Conservation (phyloP, 1,140 invertebrate species). For the Panagrolaimus sp. region DNA sequence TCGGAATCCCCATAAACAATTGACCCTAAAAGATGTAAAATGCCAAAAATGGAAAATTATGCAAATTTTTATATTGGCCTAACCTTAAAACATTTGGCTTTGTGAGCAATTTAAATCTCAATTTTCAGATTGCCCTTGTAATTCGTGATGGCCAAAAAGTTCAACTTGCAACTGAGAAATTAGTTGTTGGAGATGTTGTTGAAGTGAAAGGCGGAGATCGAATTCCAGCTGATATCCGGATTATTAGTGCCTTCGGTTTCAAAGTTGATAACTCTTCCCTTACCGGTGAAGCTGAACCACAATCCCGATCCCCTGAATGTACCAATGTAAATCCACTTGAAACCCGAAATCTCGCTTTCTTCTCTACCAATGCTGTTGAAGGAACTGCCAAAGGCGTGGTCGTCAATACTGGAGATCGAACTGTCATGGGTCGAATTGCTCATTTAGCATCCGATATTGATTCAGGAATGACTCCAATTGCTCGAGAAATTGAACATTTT, state of each 20-base stretch:
- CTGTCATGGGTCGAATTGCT: slow-evolving; percentile 67
- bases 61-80: no score
- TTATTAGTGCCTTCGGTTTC: slow-evolving; percentile 69
- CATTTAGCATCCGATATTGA: slow-evolving; percentile 63
- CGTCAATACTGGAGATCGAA: slow-evolving; percentile 91
- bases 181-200: slow-evolving; percentile 76
- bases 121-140: slow-evolving; percentile 49
- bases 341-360: slow-evolving; percentile 63
- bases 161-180: slow-evolving; percentile 63
- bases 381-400: slow-evolving; percentile 68
- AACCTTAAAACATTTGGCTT: no score
- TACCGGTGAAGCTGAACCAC: slow-evolving; percentile 61
- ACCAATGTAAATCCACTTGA: slow-evolving; percentile 63
- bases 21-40: no score
- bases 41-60: no score
- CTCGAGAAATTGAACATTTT: slow-evolving; percentile 61
- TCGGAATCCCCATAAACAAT: no score
- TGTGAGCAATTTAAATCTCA: slow-evolving; percentile 9
- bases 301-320: slow-evolving; percentile 57
- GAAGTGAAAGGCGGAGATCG: slow-evolving; percentile 75
- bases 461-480: slow-evolving; percentile 61
- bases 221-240: slow-evolving; percentile 76
- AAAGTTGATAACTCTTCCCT: slow-evolving; percentile 65
- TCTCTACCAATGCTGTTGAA: slow-evolving; percentile 63
- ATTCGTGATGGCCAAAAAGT: slow-evolving; percentile 54